phyloP scores from a whole-genome alignment of 2,888 invertebrate species.

The Therioaphis trifolii region DNA sequence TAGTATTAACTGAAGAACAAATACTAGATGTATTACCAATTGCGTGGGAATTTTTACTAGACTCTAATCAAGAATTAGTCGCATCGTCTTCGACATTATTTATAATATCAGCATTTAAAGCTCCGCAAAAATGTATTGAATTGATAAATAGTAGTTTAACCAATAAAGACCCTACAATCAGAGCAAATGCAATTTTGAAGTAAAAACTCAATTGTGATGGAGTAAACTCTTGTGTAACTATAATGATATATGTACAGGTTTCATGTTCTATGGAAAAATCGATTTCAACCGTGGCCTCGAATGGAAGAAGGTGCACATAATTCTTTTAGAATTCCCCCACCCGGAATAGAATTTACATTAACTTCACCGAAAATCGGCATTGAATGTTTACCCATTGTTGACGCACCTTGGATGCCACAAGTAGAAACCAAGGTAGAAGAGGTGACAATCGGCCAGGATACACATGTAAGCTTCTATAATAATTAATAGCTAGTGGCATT shows the following conservation, averaged over 20 bases:
- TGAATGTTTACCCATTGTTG: slow-evolving; percentile 92
- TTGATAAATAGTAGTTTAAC: slow-evolving; percentile 90
- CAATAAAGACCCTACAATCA: slow-evolving; percentile 82
- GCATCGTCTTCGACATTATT: slow-evolving; percentile 89
- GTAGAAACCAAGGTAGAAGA: slow-evolving; percentile 99
- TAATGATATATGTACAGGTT: slow-evolving; percentile 72
- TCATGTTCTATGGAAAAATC: slow-evolving; percentile 94
- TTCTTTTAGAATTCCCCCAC: slow-evolving; percentile 97
- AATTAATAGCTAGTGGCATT: not conserved
- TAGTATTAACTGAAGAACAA: slow-evolving; percentile 86
- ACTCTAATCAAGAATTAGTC: slow-evolving; percentile 88
- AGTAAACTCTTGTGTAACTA: not conserved
- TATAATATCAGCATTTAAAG: slow-evolving; percentile 91
- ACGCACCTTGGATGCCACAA: slow-evolving; percentile 98
- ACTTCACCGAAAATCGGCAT: slow-evolving; percentile 99
- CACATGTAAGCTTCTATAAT: slow-evolving; percentile 77
- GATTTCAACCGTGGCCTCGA: slow-evolving; percentile 98
- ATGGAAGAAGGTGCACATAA: slow-evolving; percentile 98
- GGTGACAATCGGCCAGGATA: slow-evolving; percentile 92
- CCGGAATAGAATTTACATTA: slow-evolving; percentile 97
- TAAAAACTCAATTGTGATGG: slow-evolving; percentile 66
- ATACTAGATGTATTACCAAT: slow-evolving; percentile 89
- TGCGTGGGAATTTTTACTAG: slow-evolving; percentile 94
- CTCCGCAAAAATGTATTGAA: slow-evolving; percentile 88
- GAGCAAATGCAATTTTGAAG: slow-evolving; percentile 86